A percentile compares a stretch with the other conserved stretches of the same genome.
Evolutionary conservation across 2,888 invertebrate species (phyloP).

Genomic region (Chromoteleia sp.): DNA sequence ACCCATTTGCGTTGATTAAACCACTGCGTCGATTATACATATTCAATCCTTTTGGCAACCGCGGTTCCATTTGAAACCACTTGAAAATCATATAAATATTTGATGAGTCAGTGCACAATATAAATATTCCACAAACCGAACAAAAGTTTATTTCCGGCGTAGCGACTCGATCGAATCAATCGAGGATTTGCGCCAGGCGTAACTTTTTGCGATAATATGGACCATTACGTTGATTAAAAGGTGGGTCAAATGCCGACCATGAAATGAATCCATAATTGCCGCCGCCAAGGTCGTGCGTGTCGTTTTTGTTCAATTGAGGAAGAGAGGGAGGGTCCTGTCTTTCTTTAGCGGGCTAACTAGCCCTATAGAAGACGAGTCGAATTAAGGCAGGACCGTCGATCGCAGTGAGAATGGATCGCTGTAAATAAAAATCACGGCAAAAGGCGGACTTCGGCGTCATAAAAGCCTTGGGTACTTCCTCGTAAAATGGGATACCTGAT

Average conservation of each 20-base stretch:
- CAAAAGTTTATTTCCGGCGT: constrained; percentile 4
- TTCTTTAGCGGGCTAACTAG: constrained; percentile 32
- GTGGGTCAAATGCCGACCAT: background rate
- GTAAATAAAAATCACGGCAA: constrained; percentile 55
- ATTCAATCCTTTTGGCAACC: constrained; percentile 38
- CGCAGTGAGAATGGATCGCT: constrained; percentile 49
- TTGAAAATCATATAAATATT: constrained; percentile 40
- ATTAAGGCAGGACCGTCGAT: constrained; percentile 45
- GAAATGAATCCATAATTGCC: constrained; percentile 16
- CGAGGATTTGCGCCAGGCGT: background rate
- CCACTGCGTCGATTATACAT: constrained; percentile 44
- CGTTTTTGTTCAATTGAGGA: too few species aligned
- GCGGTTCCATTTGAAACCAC: constrained; percentile 39
- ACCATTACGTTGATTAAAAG: constrained; percentile 20
- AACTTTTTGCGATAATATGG: background rate
- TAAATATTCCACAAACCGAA: constrained; percentile 35
- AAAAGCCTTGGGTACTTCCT: constrained; percentile 57
- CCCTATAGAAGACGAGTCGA: constrained; percentile 25
- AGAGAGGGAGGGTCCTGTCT: too few species aligned
- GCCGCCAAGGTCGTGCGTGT: constrained; percentile 6
- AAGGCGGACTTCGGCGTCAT: constrained; percentile 51
- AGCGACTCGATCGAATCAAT: constrained; percentile 3
- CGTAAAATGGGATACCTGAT: constrained; percentile 63
- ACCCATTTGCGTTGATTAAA: constrained; percentile 40
- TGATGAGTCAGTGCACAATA: constrained; percentile 12